Conservation (phyloP, 2,113 vertebrate species). For the Ammospiza nelsoni region DNA sequence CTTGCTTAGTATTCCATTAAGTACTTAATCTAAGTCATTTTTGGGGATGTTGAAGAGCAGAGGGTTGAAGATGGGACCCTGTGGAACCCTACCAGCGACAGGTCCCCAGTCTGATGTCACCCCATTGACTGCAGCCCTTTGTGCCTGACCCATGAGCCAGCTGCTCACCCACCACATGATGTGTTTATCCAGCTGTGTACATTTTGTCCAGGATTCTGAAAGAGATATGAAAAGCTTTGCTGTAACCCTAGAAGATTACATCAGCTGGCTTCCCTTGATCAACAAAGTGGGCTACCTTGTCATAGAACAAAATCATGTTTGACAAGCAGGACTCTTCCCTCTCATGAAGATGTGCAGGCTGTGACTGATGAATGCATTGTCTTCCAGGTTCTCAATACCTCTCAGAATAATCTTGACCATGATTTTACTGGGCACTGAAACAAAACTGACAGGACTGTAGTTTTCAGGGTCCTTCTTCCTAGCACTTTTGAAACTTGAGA, state of each 20-base stretch:
- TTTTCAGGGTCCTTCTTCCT: neutral
- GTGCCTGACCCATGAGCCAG: neutral
- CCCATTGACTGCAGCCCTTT: neutral
- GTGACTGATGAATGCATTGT: neutral
- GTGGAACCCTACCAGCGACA: neutral
- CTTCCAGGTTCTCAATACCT: neutral
- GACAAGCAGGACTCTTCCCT: neutral
- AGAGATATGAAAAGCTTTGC: neutral
- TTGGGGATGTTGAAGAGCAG: neutral
- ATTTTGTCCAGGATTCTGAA: neutral
- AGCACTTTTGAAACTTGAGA: neutral
- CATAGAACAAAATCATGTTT: neutral
- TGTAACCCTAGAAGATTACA: neutral
- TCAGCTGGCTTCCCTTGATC: neutral
- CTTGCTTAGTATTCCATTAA: accelerated
- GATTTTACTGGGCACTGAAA: neutral
- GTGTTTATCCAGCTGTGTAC: neutral
- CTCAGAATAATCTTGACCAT: neutral
- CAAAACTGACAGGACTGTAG: neutral
- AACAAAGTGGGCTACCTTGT: neutral
- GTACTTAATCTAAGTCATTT: neutral
- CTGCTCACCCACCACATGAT: accelerated
- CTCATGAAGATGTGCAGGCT: neutral
- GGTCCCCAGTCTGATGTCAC: neutral
- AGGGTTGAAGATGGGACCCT: neutral